These are phyloP conservation scores for Tenualosa ilisha DNA, from an alignment of 2,797 vertebrate genomes.

Conservation along the genomic window DNA sequence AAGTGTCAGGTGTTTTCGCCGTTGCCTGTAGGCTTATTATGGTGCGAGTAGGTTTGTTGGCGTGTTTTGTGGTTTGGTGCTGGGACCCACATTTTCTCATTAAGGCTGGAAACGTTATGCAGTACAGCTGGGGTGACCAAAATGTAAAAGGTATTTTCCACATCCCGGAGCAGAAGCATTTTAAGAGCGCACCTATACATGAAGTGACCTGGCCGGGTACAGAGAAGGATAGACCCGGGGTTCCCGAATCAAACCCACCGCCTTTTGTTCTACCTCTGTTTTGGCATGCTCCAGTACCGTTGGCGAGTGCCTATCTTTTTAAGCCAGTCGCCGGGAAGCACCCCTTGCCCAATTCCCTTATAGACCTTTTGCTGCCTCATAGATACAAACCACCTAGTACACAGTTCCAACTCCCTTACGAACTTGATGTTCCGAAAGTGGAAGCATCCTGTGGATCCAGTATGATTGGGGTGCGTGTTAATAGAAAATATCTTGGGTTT, in stretches of 20 bases:
- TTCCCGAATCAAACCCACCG: background rate
- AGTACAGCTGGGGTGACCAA: background rate
- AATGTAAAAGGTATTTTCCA: background rate
- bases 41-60: conserved; percentile 9
- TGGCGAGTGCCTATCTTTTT: conserved; percentile 52
- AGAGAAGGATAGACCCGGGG: background rate
- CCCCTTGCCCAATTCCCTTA: conserved; percentile 50
- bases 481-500: conserved; percentile 49
- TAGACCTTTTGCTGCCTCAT: conserved; percentile 51
- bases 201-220: conserved; percentile 34
- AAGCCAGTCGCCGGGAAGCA: conserved; percentile 38
- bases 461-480: conserved; percentile 58
- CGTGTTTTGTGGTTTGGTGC: background rate
- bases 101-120: background rate
- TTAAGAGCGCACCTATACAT: background rate
- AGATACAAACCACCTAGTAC: background rate
- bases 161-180: conserved; percentile 38
- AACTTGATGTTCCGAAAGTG: conserved; percentile 43
- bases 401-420: background rate
- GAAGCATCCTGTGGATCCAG: conserved; percentile 60
- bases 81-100: background rate
- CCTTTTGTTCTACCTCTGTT: conserved; percentile 63
- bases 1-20: background rate
- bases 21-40: background rate
- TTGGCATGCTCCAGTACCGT: conserved; percentile 46